Base-by-base conservation (phyloP, 1,140 invertebrate species). In the Paracyclopina nana region DNA sequence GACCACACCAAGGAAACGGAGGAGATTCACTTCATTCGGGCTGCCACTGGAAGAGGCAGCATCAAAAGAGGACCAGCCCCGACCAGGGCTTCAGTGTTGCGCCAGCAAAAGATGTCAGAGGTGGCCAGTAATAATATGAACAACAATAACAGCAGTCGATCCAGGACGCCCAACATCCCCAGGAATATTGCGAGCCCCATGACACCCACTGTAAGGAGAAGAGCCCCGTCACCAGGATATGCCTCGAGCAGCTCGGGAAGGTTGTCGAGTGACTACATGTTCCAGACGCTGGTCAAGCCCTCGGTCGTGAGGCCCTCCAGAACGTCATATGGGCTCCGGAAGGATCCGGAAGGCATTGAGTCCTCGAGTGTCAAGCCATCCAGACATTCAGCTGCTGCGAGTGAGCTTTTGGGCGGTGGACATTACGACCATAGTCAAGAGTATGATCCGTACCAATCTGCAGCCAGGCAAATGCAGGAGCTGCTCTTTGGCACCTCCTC, bases 391-490 rank as follows among this genome's bases (percentile, higher is more conserved):
- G 6, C 24, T 22, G 8, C n/a, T 18, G 40, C 40, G n/a, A 9
- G 40, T 18, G 14, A 22, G 40, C 8, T 18, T 42, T 22, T n/a
- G 24, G 24, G 24, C 24, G 30, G 14, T 14, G 45, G 45, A 28
- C 16, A 26, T 14, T 48, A 48, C 22, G 45, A 48, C 27, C 45
- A 48, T 20, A 48, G 25, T 20, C 14, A 26, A 31, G 25, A 48
- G 22, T 48, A 48, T 20, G 45, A 48, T 20, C 45, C 45, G 14
- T 48, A 48, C 25, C 45, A 48, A 30, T 27, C 27, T 4, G 45
- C 45, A 29, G 45, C 45, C 12, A 48, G 30, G 16, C 45, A 48
- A 29, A 48, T 48, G 45, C 20, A 48, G n/a, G 45, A 48, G n/a
- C 25, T 48, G 14, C 45, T 48, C 28, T 48, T 48, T 30, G 42